Base-by-base conservation (phyloP, 2,113 vertebrate species). In the Hippocampus abdominalis region DNA sequence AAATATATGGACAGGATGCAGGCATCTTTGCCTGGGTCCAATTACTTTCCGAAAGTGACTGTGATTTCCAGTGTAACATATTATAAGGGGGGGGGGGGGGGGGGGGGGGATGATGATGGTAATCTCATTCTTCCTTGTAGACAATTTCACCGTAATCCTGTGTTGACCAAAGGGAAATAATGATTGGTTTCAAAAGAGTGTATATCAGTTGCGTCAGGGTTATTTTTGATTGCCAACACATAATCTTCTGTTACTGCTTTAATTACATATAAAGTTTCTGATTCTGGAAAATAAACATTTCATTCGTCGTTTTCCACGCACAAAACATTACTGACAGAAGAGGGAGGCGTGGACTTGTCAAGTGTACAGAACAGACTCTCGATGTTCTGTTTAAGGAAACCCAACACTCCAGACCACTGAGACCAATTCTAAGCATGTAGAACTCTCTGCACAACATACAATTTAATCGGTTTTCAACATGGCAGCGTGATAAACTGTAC, bases 381-480 rank as follows among this genome's bases (percentile, higher is more conserved):
- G 18, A 13, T n/a, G 48, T 20, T 66, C 61, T 57, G 27, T 46
- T 18, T 16, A 18, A 4, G 51, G 81, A 69, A 86, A 89, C 72
- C 64, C 56, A 84, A 85, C 56, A 73, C 74, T 71, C 20, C 29
- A 53, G 70, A 57, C 59, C 69, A 61, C 69, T 63, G 0, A 79
- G 73, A 63, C 65, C 63, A 66, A 78, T 83, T 48, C 40, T 10
- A 68, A 79, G 69, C 83, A 89, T 82, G 69, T 56, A 64, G 81
- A 84, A 86, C 78, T 80, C 73, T 78, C 66, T 20, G 81, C 70
- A 66, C 65, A 64, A 76, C 70, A 69, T 82, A 72, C 71, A 65
- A 10, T 78, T 74, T 48, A 59, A 63, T 69, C 63, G 72, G 51
- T 77, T 75, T 68, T 75, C 73, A 69, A 42, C 62, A 39, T 69